phyloP scores from a whole-genome alignment of 2,113 vertebrate genomes.

The Agelaius tricolor region DNA sequence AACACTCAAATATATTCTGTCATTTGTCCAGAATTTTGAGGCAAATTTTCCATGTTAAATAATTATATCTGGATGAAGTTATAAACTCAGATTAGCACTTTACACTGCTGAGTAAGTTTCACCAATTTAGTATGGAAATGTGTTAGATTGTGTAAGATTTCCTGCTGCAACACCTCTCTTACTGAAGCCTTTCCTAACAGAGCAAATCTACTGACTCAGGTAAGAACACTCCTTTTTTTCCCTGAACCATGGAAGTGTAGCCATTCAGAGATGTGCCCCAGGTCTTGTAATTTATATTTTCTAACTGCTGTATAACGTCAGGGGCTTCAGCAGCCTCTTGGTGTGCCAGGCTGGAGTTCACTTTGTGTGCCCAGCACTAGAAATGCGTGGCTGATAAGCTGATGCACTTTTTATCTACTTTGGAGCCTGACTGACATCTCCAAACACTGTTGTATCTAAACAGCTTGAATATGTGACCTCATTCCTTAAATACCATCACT shows the following conservation, averaged over 20 bases:
- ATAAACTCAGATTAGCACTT: neutral
- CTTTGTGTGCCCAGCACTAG: neutral
- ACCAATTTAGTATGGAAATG: neutral
- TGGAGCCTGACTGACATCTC: constrained; percentile 57
- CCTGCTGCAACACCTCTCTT: neutral
- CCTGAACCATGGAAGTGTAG: neutral
- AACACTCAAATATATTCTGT: neutral
- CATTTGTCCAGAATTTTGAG: neutral
- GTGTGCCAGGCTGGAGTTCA: neutral
- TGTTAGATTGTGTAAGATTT: neutral
- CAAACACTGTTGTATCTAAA: constrained; percentile 59
- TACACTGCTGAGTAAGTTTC: neutral
- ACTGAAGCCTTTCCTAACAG: neutral
- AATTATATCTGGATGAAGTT: neutral
- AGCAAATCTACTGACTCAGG: neutral
- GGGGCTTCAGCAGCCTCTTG: neutral
- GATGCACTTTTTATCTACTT: constrained; percentile 38
- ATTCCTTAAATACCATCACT: constrained; percentile 74
- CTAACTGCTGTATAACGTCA: neutral
- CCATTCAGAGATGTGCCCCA: neutral
- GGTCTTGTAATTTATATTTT: neutral
- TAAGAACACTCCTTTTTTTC: neutral
- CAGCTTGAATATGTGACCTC: constrained; percentile 63
- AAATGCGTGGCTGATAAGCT: constrained; percentile 29
- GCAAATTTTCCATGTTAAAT: neutral